Evolutionary conservation across 2,797 vertebrate genomes (phyloP).

Genomic region (Hoplostethus atlanticus): DNA sequence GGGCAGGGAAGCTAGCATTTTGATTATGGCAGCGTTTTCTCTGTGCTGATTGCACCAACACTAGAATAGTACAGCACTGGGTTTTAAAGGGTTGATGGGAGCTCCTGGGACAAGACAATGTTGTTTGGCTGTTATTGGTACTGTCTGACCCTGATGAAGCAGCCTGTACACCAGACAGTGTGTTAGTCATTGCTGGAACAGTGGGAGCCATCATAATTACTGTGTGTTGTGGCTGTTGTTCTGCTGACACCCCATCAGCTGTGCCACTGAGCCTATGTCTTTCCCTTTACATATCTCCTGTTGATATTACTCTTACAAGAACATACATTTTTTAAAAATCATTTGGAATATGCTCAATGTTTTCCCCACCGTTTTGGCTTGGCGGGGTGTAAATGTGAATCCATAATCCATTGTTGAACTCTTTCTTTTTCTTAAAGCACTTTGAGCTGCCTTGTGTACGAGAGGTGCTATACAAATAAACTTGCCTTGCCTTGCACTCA

Average conservation of each 20-base stretch:
- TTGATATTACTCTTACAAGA: not conserved
- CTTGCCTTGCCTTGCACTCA: too few species aligned
- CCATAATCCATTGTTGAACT: not conserved
- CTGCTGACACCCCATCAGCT: not conserved
- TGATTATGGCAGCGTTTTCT: constrained; percentile 54
- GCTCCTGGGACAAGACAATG: constrained; percentile 3
- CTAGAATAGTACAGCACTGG: constrained; percentile 29
- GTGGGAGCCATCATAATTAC: not conserved
- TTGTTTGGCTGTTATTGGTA: not conserved
- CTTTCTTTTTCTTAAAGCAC: too few species aligned
- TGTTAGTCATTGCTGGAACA: constrained; percentile 1
- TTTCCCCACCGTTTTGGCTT: not conserved
- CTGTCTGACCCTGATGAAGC: constrained; percentile 1
- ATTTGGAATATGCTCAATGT: not conserved
- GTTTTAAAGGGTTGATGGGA: constrained; percentile 25
- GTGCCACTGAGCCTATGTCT: not conserved
- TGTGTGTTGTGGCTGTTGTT: not conserved
- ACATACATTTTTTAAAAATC: not conserved
- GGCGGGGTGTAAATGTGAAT: not conserved
- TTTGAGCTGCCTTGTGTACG: too few species aligned
- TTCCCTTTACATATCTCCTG: not conserved
- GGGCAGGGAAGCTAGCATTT: constrained; percentile 31
- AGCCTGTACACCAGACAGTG: not conserved
- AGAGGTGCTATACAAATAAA: too few species aligned
- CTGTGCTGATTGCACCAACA: constrained; percentile 35